Conservation (phyloP, 1,140 invertebrate genomes). For the Probaryconus sp. region DNA sequence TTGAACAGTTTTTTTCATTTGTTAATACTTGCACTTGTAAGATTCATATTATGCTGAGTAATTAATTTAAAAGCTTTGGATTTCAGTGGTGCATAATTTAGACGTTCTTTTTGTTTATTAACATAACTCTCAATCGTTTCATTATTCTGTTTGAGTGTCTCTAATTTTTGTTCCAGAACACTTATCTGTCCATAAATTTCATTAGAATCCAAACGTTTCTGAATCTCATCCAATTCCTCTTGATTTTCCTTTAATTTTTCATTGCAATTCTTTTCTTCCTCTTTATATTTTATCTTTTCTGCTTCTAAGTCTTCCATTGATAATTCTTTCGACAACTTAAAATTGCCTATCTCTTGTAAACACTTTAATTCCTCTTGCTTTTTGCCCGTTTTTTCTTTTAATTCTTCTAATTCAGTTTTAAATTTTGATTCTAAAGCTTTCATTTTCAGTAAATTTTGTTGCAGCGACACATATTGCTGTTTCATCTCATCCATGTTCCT, state of each 20-base stretch:
- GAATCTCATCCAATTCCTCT: slow-evolving; percentile 65
- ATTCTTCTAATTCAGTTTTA: slow-evolving; percentile 63
- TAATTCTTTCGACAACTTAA: slow-evolving; percentile 59
- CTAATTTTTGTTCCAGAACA: slow-evolving; percentile 68
- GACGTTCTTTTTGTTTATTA: slow-evolving; percentile 50
- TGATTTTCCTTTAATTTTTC: slow-evolving; percentile 59
- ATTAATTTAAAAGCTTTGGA: slow-evolving; percentile 26
- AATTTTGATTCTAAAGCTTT: slow-evolving; percentile 69
- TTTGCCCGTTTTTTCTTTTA: slow-evolving; percentile 63
- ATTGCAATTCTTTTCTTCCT: slow-evolving; percentile 49
- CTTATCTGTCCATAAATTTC: slow-evolving; percentile 72
- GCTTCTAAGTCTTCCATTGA: slow-evolving; percentile 61
- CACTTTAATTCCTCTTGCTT: slow-evolving; percentile 59
- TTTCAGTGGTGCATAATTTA: slow-evolving; percentile 60
- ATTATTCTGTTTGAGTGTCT: slow-evolving; percentile 65
- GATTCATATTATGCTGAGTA: slow-evolving; percentile 36
- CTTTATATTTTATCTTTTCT: slow-evolving; percentile 62
- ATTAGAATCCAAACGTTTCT: slow-evolving; percentile 67
- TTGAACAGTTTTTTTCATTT: slow-evolving; percentile 39
- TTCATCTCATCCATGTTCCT: slow-evolving; percentile 61
- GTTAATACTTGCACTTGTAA: slow-evolving; percentile 23
- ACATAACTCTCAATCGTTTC: slow-evolving; percentile 63
- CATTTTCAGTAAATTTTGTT: slow-evolving; percentile 68
- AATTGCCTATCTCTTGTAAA: slow-evolving; percentile 63
- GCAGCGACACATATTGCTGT: slow-evolving; percentile 64